These are phyloP conservation scores for Hemithea aestivaria DNA, from an alignment of 2,888 invertebrate genomes.

Conservation along the genomic window DNA sequence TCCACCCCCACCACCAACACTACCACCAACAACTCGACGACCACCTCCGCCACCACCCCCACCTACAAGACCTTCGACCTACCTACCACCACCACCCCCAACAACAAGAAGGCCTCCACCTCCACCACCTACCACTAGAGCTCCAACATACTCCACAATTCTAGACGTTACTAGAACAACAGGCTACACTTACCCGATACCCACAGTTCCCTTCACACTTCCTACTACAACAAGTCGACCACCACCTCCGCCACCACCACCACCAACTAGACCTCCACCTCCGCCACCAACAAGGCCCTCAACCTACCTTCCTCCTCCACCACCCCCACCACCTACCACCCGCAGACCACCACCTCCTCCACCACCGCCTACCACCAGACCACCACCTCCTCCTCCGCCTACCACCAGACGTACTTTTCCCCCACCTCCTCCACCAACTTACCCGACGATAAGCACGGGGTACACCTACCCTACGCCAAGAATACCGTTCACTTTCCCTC, in stretches of 20 bases:
- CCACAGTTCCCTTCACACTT: constrained; percentile 45
- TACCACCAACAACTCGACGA: constrained; percentile 19
- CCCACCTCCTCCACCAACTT: constrained; percentile 24
- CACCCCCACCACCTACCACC: constrained; percentile 24
- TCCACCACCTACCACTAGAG: too few species aligned
- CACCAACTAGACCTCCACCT: constrained; percentile 22
- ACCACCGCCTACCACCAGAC: constrained; percentile 25
- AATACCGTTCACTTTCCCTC: constrained; percentile 30
- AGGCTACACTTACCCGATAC: constrained; percentile 49
- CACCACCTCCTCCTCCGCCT: constrained; percentile 30
- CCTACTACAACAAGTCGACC: constrained; percentile 24
- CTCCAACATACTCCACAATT: constrained; percentile 28
- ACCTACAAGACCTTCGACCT: constrained; percentile 4
- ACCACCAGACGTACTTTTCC: constrained; percentile 17
- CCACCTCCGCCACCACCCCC: constrained; percentile 14
- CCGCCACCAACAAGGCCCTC: constrained; percentile 15
- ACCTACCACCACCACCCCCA: constrained; percentile 23
- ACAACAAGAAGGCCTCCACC: constrained; percentile 10
- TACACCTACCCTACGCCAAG: constrained; percentile 44
- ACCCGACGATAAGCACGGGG: constrained; percentile 39
- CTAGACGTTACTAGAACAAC: constrained; percentile 38
- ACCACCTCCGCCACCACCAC: constrained; percentile 23
- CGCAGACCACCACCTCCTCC: constrained; percentile 22
- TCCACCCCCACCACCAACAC: constrained; percentile 20
- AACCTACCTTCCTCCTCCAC: constrained; percentile 5